Percentiles rank a stretch among this genome's conserved stretches.
These are phyloP conservation scores for Rhinopithecus roxellana DNA, from an alignment of 2,113 vertebrate species.

Conservation along the genomic window DNA sequence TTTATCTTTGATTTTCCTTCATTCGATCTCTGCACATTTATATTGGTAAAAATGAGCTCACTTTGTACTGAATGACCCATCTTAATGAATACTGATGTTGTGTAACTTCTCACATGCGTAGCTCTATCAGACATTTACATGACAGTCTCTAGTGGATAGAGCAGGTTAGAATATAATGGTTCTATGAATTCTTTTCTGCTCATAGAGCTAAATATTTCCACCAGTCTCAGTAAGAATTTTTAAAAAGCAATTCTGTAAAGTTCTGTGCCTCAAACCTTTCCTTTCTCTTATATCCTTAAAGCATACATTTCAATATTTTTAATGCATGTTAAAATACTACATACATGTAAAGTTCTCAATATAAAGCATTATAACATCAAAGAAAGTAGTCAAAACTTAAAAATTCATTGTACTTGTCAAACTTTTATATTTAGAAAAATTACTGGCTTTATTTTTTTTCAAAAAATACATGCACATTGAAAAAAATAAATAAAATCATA, in stretches of 20 bases:
- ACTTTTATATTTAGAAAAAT: slow-evolving; percentile 4
- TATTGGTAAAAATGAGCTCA: slow-evolving; percentile 68
- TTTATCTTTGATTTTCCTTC: slow-evolving; percentile 73
- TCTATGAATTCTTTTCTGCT: slow-evolving; percentile 42
- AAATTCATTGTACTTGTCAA: slow-evolving; percentile 36
- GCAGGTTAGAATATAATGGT: slow-evolving; percentile 15
- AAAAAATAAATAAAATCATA: not conserved
- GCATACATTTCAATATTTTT: not conserved
- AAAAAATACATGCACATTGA: not conserved
- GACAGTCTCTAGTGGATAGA: slow-evolving; percentile 46
- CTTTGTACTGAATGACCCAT: slow-evolving; percentile 67
- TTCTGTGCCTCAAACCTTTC: not conserved
- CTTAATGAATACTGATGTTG: slow-evolving; percentile 74
- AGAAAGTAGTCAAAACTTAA: not conserved
- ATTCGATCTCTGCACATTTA: slow-evolving; percentile 52
- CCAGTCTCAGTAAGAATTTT: slow-evolving; percentile 14
- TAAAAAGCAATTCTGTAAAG: not conserved
- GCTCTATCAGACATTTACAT: slow-evolving; percentile 48
- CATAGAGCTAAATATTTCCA: slow-evolving; percentile 1
- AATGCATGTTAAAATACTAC: not conserved
- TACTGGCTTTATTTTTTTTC: not conserved
- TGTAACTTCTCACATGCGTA: slow-evolving; percentile 40
- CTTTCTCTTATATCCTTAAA: slow-evolving; percentile 6
- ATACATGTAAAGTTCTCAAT: not conserved
- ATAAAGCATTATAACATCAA: not conserved